phyloP scores from a whole-genome alignment of 1,140 invertebrate genomes.

The Drosophila virilis region DNA sequence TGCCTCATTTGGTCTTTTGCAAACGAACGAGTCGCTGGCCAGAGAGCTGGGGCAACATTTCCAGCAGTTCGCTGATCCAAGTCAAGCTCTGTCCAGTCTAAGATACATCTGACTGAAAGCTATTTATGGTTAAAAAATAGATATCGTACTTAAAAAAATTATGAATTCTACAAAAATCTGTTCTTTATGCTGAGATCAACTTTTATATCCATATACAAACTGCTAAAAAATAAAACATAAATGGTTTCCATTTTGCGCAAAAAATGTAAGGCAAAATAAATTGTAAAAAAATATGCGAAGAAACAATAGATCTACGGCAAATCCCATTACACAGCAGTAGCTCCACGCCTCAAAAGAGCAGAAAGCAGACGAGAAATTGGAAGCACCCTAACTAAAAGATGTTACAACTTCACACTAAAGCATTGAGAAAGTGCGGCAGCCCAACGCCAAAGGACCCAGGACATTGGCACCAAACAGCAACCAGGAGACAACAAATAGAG shows the following conservation, averaged over 20 bases:
- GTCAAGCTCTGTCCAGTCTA: background rate
- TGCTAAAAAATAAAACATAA: conserved; percentile 1
- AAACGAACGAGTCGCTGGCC: background rate
- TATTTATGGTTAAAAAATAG: too few species aligned
- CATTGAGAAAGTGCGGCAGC: conserved; percentile 74
- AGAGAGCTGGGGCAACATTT: background rate
- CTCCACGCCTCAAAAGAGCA: conserved; percentile 80
- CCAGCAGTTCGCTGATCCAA: conserved; percentile 32
- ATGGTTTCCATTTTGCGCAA: background rate
- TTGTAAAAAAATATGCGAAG: conserved; percentile 26
- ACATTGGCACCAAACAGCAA: conserved; percentile 60
- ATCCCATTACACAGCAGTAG: conserved; percentile 76
- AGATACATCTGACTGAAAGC: too few species aligned
- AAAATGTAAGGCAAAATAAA: conserved; percentile 32
- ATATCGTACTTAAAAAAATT: too few species aligned
- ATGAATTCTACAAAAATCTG: too few species aligned
- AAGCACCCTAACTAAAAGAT: conserved; percentile 42
- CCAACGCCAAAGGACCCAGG: conserved; percentile 64
- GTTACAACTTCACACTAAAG: conserved; percentile 79
- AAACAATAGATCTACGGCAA: conserved; percentile 55
- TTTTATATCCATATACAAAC: background rate
- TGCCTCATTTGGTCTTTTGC: conserved; percentile 55
- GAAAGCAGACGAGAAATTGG: conserved; percentile 6
- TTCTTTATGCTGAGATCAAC: background rate
- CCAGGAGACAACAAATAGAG: conserved; percentile 23